Evolutionary conservation across 2,888 invertebrate genomes (phyloP), one percentile per base, ranked within the genome.

Genomic region (Archips xylosteana): DNA sequence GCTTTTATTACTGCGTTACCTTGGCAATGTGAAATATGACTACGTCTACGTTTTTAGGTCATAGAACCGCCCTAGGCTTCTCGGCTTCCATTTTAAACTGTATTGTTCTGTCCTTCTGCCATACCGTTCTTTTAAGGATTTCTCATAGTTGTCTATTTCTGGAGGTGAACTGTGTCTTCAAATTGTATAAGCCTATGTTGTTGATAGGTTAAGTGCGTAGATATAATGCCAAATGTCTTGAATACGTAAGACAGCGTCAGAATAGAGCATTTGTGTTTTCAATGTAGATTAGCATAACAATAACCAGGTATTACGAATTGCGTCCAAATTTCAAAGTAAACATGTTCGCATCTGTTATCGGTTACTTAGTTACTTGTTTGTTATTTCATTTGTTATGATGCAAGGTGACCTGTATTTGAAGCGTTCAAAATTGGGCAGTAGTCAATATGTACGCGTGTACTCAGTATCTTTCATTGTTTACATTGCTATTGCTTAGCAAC

Each of bases 251-350:
- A 2, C 51, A 12, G 57, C 32, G 54, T 54, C 39, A 39, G 54
- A 54, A 32, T 23, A 32, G 12, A 57, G 54, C 32, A 12, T 3
- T 63, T 63, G n/a, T 34, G 45, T 63, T 42, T 32, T 47, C 45
- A 23, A 32, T 47, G 63, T 47, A 2, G 42, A 47, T 73, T 68
- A 68, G 59, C 68, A 68, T 73, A 64, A 73, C 68, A 73, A 68
- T 73, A 68, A 49, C 13, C 68, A 64, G 73, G 68, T 68, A 39
- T 73, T 63, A 68, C 62, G 23, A 59, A 73, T 23, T 39, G 51
- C 68, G 63, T 68, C 68, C 63, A 73, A 73, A 73, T 63, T 59
- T 68, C 57, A 49, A 49, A 42, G 73, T 73, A 73, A 73, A 73
- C 73, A 68, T 34, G 47, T 64, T 62, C 45, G 23, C 45, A 13